Conservation (phyloP, 2,888 invertebrate species). For the Chironomus riparius region DNA sequence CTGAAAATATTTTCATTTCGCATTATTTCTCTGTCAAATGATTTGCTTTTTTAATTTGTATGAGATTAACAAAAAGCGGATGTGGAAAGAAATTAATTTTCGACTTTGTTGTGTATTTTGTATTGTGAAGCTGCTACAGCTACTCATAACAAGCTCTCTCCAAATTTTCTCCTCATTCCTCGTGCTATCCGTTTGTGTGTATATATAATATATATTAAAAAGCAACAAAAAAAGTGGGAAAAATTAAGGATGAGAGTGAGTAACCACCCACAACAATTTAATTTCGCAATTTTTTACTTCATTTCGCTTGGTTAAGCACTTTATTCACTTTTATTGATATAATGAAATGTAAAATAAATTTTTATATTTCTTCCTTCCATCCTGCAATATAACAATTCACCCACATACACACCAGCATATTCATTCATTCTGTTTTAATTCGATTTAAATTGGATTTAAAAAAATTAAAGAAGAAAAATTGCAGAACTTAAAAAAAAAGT, state of each 20-base stretch:
- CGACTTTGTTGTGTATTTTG: neutral
- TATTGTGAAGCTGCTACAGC: too few species aligned
- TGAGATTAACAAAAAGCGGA: neutral
- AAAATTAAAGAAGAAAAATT: neutral
- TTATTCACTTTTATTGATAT: neutral
- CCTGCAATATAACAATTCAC: neutral
- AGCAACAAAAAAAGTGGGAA: too few species aligned
- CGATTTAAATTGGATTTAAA: neutral
- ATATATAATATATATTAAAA: too few species aligned
- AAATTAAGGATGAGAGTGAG: too few species aligned
- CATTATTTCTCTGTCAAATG: neutral
- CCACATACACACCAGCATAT: neutral
- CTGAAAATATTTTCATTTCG: neutral
- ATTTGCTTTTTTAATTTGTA: neutral
- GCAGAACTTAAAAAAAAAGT: neutral
- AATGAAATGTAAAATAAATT: neutral
- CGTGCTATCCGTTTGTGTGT: neutral
- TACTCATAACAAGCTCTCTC: too few species aligned
- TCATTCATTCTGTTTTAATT: neutral
- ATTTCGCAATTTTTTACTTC: constrained; percentile 3
- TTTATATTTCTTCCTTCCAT: neutral
- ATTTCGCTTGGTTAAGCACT: constrained; percentile 10
- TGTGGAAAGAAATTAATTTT: neutral
- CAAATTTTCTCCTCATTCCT: neutral
- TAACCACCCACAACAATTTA: constrained; percentile 2